Conservation (phyloP, 1,140 invertebrate species). For the Drosophila murphyi region DNA sequence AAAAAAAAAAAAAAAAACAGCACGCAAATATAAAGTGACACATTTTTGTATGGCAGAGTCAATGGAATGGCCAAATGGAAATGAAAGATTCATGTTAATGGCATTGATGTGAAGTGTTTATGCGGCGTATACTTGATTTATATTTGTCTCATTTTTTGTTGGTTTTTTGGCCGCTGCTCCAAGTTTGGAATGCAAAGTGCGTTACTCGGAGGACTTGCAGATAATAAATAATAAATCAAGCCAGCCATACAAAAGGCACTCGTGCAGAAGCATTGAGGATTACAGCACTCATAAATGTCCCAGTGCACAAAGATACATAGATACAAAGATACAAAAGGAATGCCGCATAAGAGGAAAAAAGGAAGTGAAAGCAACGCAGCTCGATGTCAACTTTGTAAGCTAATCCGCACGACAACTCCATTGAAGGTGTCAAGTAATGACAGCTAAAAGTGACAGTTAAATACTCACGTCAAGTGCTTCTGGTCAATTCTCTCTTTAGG, state of each 20-base stretch:
- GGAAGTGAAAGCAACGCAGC: neutral
- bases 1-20: neutral
- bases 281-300: constrained; percentile 7
- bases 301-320: neutral
- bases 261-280: constrained; percentile 21
- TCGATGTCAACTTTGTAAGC: neutral
- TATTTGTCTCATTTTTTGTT: neutral
- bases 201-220: neutral
- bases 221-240: constrained; percentile 28
- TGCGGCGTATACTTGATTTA: constrained; percentile 43
- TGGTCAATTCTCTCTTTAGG: neutral
- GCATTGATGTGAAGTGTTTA: constrained; percentile 37
- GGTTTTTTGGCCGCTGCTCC: neutral
- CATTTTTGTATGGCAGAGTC: neutral
- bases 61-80: constrained; percentile 9
- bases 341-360: neutral
- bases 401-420: constrained; percentile 2
- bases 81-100: constrained; percentile 46
- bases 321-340: neutral
- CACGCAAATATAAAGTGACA: neutral
- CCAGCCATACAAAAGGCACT: neutral
- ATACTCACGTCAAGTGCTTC: constrained; percentile 15
- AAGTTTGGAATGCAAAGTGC: neutral
- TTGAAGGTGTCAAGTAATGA: constrained; percentile 5
- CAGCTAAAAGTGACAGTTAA: constrained; percentile 11